Percentiles rank a stretch among this genome's conserved stretches.
These are phyloP conservation scores for Eupithecia inturbata DNA, from an alignment of 2,888 invertebrate species.

Conservation along the genomic window DNA sequence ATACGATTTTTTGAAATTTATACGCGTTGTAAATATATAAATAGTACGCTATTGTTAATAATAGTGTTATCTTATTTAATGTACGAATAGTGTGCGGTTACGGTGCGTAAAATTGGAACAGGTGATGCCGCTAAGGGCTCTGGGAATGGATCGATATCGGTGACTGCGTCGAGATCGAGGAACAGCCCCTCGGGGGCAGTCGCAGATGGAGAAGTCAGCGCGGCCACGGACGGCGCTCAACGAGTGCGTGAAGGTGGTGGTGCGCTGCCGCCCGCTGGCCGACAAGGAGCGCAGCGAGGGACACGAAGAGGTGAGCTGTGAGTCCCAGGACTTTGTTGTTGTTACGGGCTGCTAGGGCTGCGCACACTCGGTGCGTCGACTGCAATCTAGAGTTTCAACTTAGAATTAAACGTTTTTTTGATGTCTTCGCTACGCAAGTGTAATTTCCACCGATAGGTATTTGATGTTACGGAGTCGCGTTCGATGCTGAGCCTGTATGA, in stretches of 20 bases:
- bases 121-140: slow-evolving; percentile 75
- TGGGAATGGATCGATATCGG: slow-evolving; percentile 81
- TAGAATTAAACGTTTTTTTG: slow-evolving; percentile 20
- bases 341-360: slow-evolving; percentile 51
- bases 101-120: slow-evolving; percentile 57
- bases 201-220: slow-evolving; percentile 77
- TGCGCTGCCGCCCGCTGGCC: slow-evolving; percentile 97
- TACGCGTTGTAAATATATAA: slow-evolving; percentile 66
- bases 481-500: slow-evolving; percentile 4
- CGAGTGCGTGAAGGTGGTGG: slow-evolving; percentile 98
- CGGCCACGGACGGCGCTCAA: slow-evolving; percentile 84
- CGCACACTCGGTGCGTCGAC: slow-evolving; percentile 66
- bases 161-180: slow-evolving; percentile 64
- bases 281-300: slow-evolving; percentile 91
- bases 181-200: slow-evolving; percentile 57
- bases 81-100: slow-evolving; percentile 51
- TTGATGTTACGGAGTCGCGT: slow-evolving; percentile 12
- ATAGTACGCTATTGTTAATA: slow-evolving; percentile 62
- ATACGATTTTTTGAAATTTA: slow-evolving; percentile 77
- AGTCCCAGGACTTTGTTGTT: slow-evolving; percentile 43
- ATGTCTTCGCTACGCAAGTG: slow-evolving; percentile 6
- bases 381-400: slow-evolving; percentile 12
- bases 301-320: slow-evolving; percentile 85
- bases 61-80: slow-evolving; percentile 43
- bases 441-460: slow-evolving; percentile 18